Conservation (phyloP, 2,797 vertebrate species). For the Ptychobarbus kaznakovi region DNA sequence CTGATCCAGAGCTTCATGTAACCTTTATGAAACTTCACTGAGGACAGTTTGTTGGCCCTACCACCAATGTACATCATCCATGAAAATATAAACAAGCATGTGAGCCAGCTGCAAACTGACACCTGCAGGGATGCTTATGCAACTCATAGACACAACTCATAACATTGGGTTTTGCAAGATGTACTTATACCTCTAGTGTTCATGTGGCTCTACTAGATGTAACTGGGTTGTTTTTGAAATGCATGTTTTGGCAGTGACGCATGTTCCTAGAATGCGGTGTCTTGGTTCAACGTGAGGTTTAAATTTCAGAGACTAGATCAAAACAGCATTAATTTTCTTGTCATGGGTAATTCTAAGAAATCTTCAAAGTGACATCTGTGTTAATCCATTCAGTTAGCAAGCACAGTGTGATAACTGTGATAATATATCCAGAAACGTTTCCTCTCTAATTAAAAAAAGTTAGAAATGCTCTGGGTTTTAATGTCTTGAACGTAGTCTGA, state of each 20-base stretch:
- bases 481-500: not conserved
- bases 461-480: not conserved
- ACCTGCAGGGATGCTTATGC: slow-evolving; percentile 34
- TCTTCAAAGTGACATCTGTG: slow-evolving; percentile 2
- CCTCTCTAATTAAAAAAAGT: not conserved
- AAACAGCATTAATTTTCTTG: slow-evolving; percentile 14
- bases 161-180: slow-evolving; percentile 8
- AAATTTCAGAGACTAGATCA: slow-evolving; percentile 20
- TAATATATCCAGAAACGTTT: not conserved
- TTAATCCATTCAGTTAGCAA: not conserved
- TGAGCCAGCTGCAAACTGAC: slow-evolving; percentile 39
- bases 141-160: slow-evolving; percentile 35
- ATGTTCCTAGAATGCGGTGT: slow-evolving; percentile 19
- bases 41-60: slow-evolving; percentile 34
- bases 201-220: not conserved
- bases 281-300: not conserved
- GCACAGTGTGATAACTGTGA: not conserved
- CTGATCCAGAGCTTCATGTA: not conserved
- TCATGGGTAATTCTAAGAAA: not conserved
- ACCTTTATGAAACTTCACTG: slow-evolving; percentile 42
- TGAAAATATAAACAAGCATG: slow-evolving; percentile 58
- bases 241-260: not conserved
- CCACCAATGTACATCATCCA: not conserved
- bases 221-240: not conserved
- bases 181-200: not conserved